Evolutionary conservation across 1,140 invertebrate genomes (phyloP), one percentile per base, ranked within the genome.

Genomic region (Sarcophaga peregrina): DNA sequence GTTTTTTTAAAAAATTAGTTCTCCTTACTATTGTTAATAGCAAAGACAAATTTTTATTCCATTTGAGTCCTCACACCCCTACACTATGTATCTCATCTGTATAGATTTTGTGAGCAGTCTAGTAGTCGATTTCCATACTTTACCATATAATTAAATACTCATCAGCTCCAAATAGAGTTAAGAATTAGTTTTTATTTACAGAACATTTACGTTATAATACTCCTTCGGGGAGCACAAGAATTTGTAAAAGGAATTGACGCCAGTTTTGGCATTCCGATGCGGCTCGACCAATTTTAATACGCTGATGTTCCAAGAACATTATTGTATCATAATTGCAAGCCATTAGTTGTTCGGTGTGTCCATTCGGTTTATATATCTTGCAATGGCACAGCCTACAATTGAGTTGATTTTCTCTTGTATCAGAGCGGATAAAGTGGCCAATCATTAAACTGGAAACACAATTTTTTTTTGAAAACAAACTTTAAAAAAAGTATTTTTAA

Each of bases 391-490:
- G 8, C 87, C 87, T 17, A 88, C 76, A 3, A n/a, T n/a, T 45
- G 25, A 5, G 81, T 20, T 8, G 37, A 13, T 13, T 82, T n/a
- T 58, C 7, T 85, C 85, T 37, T 85, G 0, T 0, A 85, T n/a
- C n/a, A 88, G 48, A 82, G 86, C 86, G 0, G n/a, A 85, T 0
- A 11, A 87, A 88, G 76, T 84, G 85, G 5, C 83, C 72, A 17
- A 62, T 83, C 1, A 82, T 81, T 0, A 17, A 11, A 3, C 86
- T 87, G 50, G 11, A 85, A 37, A 84, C 20, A 37, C 17, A 58
- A 7, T n/a, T n/a, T n/a, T n/a, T n/a, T n/a, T n/a, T n/a, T n/a
- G n/a, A n/a, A n/a, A n/a, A n/a, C n/a, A n/a, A n/a, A n/a, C n/a
- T n/a, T n/a, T n/a, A n/a, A n/a, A n/a, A n/a, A n/a, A n/a, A n/a